phyloP scores from a whole-genome alignment of 2,888 invertebrate species.

The Troides aeacus region DNA sequence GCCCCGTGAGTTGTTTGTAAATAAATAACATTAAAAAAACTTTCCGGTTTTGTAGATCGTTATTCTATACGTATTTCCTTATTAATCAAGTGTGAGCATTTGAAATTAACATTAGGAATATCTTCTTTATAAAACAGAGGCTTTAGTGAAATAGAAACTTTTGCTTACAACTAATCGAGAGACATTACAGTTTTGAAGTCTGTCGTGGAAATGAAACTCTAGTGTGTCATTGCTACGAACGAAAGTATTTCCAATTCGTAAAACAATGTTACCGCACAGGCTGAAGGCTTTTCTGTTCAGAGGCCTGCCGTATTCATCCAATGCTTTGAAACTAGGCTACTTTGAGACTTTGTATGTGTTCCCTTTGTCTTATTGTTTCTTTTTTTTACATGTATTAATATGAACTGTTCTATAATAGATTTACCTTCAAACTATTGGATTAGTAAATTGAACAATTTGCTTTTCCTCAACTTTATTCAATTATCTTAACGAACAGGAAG shows the following conservation, averaged over 20 bases:
- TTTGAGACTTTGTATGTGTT: not conserved
- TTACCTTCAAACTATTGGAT: too few species aligned
- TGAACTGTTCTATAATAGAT: too few species aligned
- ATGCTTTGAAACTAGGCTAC: not conserved
- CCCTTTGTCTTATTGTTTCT: not conserved
- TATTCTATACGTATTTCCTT: too few species aligned
- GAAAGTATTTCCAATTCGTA: not conserved
- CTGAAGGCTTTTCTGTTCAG: not conserved
- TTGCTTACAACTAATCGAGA: not conserved
- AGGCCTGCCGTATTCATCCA: slow-evolving; percentile 4
- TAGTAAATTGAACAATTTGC: too few species aligned
- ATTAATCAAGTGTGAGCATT: too few species aligned
- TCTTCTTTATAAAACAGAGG: not conserved
- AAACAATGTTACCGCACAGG: slow-evolving; percentile 3
- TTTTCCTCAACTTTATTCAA: too few species aligned
- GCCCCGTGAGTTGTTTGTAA: too few species aligned
- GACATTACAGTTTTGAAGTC: not conserved
- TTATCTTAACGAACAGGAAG: too few species aligned
- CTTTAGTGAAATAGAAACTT: not conserved
- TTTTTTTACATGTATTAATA: not conserved
- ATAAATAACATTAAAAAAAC: too few species aligned
- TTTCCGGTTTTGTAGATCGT: too few species aligned
- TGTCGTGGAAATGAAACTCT: not conserved
- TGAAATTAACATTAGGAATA: not conserved
- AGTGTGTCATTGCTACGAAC: not conserved